Evolutionary conservation across 2,113 vertebrate genomes (phyloP).

Genomic region (Myocastor coypus): DNA sequence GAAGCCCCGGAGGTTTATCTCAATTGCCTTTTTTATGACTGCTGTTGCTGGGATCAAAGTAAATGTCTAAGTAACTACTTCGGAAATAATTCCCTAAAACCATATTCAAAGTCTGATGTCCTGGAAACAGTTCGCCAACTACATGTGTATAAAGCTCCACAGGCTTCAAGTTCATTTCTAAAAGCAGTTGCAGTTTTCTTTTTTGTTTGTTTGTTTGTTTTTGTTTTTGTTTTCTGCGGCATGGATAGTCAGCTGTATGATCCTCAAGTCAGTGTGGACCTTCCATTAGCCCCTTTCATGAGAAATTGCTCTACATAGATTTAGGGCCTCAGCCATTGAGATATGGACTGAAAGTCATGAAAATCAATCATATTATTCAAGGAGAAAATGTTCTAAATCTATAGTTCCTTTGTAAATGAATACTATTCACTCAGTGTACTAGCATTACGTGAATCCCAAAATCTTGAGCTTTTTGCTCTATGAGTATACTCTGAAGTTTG

Average conservation of each 20-base stretch:
- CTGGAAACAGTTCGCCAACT: not conserved
- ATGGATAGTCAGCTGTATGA: not conserved
- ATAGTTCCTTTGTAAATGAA: not conserved
- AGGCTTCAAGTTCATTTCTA: not conserved
- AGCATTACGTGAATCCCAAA: not conserved
- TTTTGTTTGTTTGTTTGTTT: no score
- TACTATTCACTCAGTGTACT: not conserved
- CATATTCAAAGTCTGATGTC: not conserved
- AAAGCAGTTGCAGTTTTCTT: no score
- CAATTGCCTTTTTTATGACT: conserved; percentile 40
- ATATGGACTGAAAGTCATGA: not conserved
- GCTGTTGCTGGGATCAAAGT: conserved; percentile 9
- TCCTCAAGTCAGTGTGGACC: not conserved
- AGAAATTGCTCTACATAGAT: not conserved
- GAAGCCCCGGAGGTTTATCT: not conserved
- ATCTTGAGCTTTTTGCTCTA: not conserved
- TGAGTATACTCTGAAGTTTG: not conserved
- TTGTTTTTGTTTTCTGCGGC: not conserved
- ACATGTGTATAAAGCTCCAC: not conserved
- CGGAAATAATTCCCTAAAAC: conserved; percentile 38
- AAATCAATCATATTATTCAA: not conserved
- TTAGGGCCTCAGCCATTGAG: not conserved
- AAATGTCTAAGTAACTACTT: conserved; percentile 39
- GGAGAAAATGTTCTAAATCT: not conserved
- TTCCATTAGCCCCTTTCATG: not conserved